A percentile compares a stretch with the other conserved stretches of the same genome.
phyloP scores from a whole-genome alignment of 2,113 vertebrate genomes.

The Gulo gulo region DNA sequence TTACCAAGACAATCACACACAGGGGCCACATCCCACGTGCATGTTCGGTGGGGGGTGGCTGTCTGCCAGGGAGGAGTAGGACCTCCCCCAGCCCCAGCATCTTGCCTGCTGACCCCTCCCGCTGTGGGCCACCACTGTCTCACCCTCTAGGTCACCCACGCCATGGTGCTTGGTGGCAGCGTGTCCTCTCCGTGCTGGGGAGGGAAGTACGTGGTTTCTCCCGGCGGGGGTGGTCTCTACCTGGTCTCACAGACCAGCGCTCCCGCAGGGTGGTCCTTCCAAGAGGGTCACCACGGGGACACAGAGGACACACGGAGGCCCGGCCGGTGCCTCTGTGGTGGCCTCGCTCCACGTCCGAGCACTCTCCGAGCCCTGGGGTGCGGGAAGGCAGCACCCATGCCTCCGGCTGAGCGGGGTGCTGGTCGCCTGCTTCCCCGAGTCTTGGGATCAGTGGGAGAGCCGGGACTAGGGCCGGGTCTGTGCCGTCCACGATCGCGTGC shows the following conservation, averaged over 20 bases:
- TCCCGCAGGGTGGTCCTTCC: rapidly evolving
- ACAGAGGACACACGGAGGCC: not conserved
- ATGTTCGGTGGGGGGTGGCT: rapidly evolving
- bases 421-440: not conserved
- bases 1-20: no score
- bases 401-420: no score
- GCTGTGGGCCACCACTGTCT: not conserved
- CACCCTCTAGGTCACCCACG: rapidly evolving
- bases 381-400: not conserved
- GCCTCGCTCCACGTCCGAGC: not conserved
- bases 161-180: rapidly evolving
- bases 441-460: not conserved
- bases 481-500: rapidly evolving
- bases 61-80: no score
- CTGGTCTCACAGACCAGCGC: not conserved
- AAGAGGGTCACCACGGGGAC: not conserved
- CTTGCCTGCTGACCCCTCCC: not conserved
- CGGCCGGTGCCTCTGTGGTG: not conserved
- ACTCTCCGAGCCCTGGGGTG: not conserved
- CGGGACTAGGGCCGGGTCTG: not conserved
- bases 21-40: no score
- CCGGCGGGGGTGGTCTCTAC: not conserved
- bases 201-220: not conserved
- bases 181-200: not conserved
- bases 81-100: not conserved